Base-by-base conservation (phyloP, 2,888 invertebrate species). In the Megastigmus dorsalis region DNA sequence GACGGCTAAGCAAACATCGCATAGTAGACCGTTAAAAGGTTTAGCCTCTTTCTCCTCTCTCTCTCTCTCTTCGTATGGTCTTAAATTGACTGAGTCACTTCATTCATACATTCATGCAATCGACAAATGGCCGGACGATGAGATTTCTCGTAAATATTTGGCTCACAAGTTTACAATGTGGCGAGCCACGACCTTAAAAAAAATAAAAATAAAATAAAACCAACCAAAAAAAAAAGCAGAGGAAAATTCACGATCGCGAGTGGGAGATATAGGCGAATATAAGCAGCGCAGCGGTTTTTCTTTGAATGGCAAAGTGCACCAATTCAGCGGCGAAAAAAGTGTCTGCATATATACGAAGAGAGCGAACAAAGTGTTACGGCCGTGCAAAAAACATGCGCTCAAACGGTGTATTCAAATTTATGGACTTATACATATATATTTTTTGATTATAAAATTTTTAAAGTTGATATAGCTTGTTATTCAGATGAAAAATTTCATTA, bases 141-240 rank as follows among this genome's bases (percentile, higher is more conserved):
- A n/a, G n/a, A n/a, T 15, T 7, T 36, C 50, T 28, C 48, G 52
- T 62, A 70, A 70, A 70, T 62, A 70, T 70, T 70, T 62, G 30
- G 10, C 43, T 36, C 7, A 13, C 45, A 43, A 70, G 15, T 70
- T 54, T 60, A 52, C 9, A 50, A 38, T n/a, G n/a, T n/a, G n/a
- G 28, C 30, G 9, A 38, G 33, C 23, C 57, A 45, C 18, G 38
- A 36, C 36, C 23, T 38, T 26, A 54, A 10, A 28, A n/a, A 15
- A 20, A 33, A 23, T 33, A 48, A 18, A 28, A 23, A 33, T n/a
- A 30, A 7, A 33, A 36, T 23, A 33, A 18, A n/a, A n/a, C n/a
- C n/a, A n/a, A n/a, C n/a, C n/a, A n/a, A n/a, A n/a, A n/a, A n/a
- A n/a, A n/a, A n/a, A n/a, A n/a, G n/a, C n/a, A n/a, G n/a, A n/a